These are phyloP conservation scores for Ooceraea biroi DNA, from an alignment of 1,140 invertebrate genomes.

Conservation along the genomic window DNA sequence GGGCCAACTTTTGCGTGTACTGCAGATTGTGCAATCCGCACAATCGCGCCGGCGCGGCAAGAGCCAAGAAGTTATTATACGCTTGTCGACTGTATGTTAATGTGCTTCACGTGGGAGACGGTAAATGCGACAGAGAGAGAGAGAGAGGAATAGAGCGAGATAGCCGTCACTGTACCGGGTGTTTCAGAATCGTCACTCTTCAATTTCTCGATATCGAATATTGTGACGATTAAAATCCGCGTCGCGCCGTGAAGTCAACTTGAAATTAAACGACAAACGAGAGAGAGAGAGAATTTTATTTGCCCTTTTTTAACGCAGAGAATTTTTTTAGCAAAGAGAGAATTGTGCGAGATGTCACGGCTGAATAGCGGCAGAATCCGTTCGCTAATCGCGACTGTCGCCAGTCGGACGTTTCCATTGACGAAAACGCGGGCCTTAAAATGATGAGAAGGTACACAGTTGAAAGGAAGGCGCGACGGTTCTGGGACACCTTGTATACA, in stretches of 20 bases:
- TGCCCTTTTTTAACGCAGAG: too few relatives aligned
- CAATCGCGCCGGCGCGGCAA: slow-evolving; percentile 15
- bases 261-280: not conserved
- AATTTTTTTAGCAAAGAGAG: too few relatives aligned
- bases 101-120: slow-evolving; percentile 28
- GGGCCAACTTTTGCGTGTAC: slow-evolving; percentile 26
- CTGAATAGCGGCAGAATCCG: too few relatives aligned
- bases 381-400: not conserved
- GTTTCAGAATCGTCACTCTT: slow-evolving; percentile 4
- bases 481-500: slow-evolving; percentile 27
- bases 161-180: slow-evolving; percentile 6
- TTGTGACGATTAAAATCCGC: not conserved
- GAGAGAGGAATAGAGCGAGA: too few relatives aligned
- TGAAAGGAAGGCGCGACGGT: not conserved
- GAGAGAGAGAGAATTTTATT: not conserved
- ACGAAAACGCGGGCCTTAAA: not conserved
- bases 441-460: not conserved
- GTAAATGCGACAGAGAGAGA: slow-evolving; percentile 26
- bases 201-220: not conserved
- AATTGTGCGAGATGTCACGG: too few relatives aligned
- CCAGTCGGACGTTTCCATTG: not conserved
- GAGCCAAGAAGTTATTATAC: slow-evolving; percentile 40
- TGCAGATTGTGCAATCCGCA: slow-evolving; percentile 39
- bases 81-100: slow-evolving; percentile 49
- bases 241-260: not conserved